These are phyloP conservation scores for Lagria hirta DNA, from an alignment of 2,888 invertebrate species.

Conservation along the genomic window DNA sequence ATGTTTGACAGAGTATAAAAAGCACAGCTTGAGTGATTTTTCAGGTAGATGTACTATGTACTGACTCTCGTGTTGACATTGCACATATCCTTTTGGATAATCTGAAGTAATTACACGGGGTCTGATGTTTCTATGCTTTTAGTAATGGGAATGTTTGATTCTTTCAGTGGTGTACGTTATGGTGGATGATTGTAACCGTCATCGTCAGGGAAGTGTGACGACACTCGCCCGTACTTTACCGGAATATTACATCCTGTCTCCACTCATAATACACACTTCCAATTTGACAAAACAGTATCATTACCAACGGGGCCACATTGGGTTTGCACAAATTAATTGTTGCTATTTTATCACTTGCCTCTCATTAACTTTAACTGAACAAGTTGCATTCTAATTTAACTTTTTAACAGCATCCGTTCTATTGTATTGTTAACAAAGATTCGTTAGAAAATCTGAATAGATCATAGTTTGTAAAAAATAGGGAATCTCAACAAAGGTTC, in stretches of 20 bases:
- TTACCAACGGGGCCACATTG: constrained; percentile 5
- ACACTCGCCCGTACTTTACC: constrained; percentile 43
- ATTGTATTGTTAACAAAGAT: too few relatives aligned
- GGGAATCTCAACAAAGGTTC: too few relatives aligned
- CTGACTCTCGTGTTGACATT: constrained; percentile 14
- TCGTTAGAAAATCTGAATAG: too few relatives aligned
- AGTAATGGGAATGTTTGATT: constrained; percentile 25
- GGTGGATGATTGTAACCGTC: constrained; percentile 45
- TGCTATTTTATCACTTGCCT: not conserved
- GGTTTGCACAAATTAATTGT: constrained; percentile 4
- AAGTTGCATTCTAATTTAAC: too few relatives aligned
- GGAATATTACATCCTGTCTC: constrained; percentile 39
- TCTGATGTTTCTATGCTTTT: constrained; percentile 3
- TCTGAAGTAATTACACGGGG: constrained; percentile 19
- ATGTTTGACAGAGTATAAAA: too few relatives aligned
- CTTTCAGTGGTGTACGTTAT: constrained; percentile 37
- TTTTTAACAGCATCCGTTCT: too few relatives aligned
- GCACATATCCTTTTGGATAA: constrained; percentile 19
- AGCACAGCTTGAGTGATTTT: constrained; percentile 8
- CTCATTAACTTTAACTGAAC: too few relatives aligned
- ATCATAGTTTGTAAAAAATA: too few relatives aligned
- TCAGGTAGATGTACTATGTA: constrained; percentile 14
- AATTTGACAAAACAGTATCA: constrained; percentile 12
- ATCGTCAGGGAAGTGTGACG: constrained; percentile 40
- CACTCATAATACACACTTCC: constrained; percentile 28